Conservation (phyloP, 2,888 invertebrate species). For the Eupelmus urozonus region DNA sequence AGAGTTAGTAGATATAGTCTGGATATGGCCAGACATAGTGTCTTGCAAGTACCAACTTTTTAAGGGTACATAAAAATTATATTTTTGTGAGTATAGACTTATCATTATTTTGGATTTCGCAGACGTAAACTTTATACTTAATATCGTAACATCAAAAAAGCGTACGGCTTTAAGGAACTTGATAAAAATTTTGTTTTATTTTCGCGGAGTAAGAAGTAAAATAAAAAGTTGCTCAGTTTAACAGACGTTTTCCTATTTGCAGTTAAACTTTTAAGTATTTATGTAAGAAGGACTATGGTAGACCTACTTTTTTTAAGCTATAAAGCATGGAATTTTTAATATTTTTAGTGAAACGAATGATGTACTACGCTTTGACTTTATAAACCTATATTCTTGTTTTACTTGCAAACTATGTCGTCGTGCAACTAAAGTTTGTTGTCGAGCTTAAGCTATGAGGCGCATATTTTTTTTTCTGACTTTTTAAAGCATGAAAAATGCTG, state of each 20-base stretch:
- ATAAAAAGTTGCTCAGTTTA: not conserved
- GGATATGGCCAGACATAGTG: too few species aligned
- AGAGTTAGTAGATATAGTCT: too few species aligned
- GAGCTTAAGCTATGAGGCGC: not conserved
- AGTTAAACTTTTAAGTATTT: constrained; percentile 29
- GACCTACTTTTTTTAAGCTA: not conserved
- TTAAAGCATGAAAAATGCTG: not conserved
- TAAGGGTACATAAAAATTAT: too few species aligned
- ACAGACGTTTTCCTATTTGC: not conserved
- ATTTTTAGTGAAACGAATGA: not conserved
- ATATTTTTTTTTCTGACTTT: not conserved
- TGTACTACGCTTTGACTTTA: not conserved
- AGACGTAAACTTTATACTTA: not conserved
- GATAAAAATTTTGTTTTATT: constrained; percentile 1
- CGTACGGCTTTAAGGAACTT: not conserved
- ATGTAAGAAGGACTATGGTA: not conserved
- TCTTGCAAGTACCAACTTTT: too few species aligned
- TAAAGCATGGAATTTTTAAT: constrained; percentile 3
- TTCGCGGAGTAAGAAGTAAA: not conserved
- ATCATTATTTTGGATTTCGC: too few species aligned
- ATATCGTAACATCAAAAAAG: not conserved
- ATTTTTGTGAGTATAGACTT: too few species aligned
- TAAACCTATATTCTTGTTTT: constrained; percentile 4
- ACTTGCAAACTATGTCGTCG: constrained; percentile 4
- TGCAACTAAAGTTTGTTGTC: constrained; percentile 5